Percentiles rank a stretch among this genome's conserved stretches.
phyloP scores from a whole-genome alignment of 2,113 vertebrate species.

The Cardinalis cardinalis region DNA sequence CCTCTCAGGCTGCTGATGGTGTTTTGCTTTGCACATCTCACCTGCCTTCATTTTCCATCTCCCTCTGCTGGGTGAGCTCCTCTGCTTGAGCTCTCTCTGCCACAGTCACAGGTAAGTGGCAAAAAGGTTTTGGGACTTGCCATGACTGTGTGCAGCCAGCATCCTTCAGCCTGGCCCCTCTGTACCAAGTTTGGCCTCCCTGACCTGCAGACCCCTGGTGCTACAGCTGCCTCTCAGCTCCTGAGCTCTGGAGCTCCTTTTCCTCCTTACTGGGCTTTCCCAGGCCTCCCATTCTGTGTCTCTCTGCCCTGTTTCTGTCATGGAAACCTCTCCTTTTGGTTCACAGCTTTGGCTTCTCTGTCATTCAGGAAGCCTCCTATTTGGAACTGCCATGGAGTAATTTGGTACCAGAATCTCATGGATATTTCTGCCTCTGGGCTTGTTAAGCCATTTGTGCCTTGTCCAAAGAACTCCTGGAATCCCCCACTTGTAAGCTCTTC shows the following conservation, averaged over 20 bases:
- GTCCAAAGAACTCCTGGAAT: neutral
- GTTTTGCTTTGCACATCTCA: neutral
- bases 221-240: neutral
- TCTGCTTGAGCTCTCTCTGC: neutral
- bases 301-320: neutral
- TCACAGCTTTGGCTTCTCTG: neutral
- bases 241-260: rapidly evolving
- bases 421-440: neutral
- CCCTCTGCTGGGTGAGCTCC: neutral
- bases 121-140: neutral
- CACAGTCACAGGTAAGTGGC: neutral
- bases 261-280: rapidly evolving
- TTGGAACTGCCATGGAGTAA: neutral
- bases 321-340: neutral
- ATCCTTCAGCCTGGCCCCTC: neutral
- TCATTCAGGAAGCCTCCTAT: rapidly evolving
- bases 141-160: neutral
- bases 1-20: neutral
- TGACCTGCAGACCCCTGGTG: rapidly evolving
- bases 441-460: neutral
- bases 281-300: neutral
- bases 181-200: neutral
- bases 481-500: neutral
- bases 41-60: neutral
- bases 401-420: neutral